Evolutionary conservation across 2,113 vertebrate species (phyloP), one percentile per base, ranked within the genome.

Genomic region (Rhombomys opimus): DNA sequence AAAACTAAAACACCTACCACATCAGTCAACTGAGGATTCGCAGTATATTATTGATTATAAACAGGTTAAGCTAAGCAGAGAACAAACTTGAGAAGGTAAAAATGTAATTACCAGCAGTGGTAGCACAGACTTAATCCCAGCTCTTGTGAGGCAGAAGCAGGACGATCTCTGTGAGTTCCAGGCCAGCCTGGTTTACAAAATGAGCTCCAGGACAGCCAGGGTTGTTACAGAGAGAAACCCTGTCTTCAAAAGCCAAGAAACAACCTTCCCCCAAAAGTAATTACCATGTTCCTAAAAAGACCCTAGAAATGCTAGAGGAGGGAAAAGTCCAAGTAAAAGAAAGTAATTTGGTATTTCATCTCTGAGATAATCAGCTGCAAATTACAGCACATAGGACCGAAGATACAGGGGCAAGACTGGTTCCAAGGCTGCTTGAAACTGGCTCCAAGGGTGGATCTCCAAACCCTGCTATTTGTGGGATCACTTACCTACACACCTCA

Each of bases 61-160:
- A 90, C 32, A 92, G 30, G 13, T 80, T 87, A n/a, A 89, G 35
- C 78, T 93, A 78, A 94, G 35, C 46, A 93, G 78, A 91, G 68
- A 63, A 90, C 17, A 91, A 94, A 91, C 23, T 10, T 95, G 46
- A 92, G 25, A 95, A 92, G 65, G 35, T 17, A 92, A 92, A 91
- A 14, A 57, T 63, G 88, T 61, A 87, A 89, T 67, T 86, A 68
- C 38, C 1, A 2, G 15, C 57, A 15, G 10, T 57, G 13, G 13
- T 57, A 15, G 57, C 15, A 15, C 57, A 57, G 9, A 12, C 57
- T 57, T 57, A 57, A 57, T 57, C 57, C 57, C 57, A 57, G 57
- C 57, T 14, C 57, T 57, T 57, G 57, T 2, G 57, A 57, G 57
- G 57, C 57, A 57, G 57, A 57, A 15, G 57, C 57, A 15, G 57